Evolutionary conservation across 2,888 invertebrate species (phyloP).

Genomic region (Stenolophus ochropezus): DNA sequence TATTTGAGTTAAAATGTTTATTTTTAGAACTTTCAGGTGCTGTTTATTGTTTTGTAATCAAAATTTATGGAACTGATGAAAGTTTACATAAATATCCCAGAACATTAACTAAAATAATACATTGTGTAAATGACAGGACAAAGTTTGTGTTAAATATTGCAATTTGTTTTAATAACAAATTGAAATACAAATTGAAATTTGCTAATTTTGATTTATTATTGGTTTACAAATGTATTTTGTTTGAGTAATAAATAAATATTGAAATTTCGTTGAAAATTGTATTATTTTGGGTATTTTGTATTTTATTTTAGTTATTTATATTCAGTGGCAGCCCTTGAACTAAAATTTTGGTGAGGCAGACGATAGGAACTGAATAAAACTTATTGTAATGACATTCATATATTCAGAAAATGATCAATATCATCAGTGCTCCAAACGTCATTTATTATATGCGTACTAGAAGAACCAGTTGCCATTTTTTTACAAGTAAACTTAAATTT

Average conservation of each 20-base stretch:
- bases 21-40: not conserved
- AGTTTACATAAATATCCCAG: not conserved
- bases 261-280: no score
- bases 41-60: not conserved
- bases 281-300: no score
- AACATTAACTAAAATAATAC: not conserved
- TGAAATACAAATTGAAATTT: not conserved
- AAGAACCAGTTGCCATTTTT: no score
- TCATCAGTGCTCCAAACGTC: no score
- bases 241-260: not conserved
- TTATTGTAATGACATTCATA: no score
- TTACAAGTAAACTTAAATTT: no score
- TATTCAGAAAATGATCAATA: no score
- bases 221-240: not conserved
- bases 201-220: not conserved
- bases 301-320: no score
- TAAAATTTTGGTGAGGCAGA: no score
- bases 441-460: no score
- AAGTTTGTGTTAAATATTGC: not conserved
- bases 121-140: not conserved
- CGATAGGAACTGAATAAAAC: no score
- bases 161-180: conserved; percentile 5
- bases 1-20: not conserved
- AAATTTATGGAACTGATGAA: not conserved
- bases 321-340: no score